A percentile compares a stretch with the other conserved stretches of the same genome.
phyloP scores from a whole-genome alignment of 2,797 vertebrate genomes.

The Erithacus rubecula region DNA sequence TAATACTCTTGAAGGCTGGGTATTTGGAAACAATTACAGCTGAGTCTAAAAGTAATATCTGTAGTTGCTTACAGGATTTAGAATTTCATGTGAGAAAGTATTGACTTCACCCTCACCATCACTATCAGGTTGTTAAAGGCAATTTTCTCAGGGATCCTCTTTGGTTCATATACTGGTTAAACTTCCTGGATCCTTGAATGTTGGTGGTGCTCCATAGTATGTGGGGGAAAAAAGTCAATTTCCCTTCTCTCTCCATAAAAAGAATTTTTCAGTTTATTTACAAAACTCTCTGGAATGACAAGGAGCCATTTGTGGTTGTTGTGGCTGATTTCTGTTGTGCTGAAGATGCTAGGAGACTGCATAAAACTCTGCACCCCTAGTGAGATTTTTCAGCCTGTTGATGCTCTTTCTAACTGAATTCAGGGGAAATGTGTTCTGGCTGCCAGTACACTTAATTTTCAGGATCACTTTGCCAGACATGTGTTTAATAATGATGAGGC shows the following conservation, averaged over 20 bases:
- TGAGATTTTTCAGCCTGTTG: slow-evolving; percentile 37
- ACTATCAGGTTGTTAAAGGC: neutral
- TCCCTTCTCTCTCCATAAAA: slow-evolving; percentile 43
- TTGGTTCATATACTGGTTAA: slow-evolving; percentile 2
- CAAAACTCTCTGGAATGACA: slow-evolving; percentile 77
- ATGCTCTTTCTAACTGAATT: slow-evolving; percentile 32
- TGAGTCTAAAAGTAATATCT: neutral
- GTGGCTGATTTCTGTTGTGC: slow-evolving; percentile 70
- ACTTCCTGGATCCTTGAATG: slow-evolving; percentile 49
- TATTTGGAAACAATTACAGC: neutral
- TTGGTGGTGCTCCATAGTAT: neutral
- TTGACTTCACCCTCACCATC: neutral
- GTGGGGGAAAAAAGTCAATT: neutral
- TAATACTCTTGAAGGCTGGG: neutral
- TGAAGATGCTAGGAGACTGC: slow-evolving; percentile 65
- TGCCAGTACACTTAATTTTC: slow-evolving; percentile 11
- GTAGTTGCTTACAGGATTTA: neutral
- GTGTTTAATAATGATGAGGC: slow-evolving; percentile 25
- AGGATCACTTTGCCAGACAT: slow-evolving; percentile 24
- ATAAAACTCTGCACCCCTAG: slow-evolving; percentile 59
- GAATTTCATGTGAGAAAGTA: neutral
- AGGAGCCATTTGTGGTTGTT: slow-evolving; percentile 75
- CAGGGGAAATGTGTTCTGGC: slow-evolving; percentile 21
- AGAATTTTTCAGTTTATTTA: slow-evolving; percentile 77
- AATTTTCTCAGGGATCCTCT: neutral